Percentiles rank a stretch among this genome's conserved stretches.
Conservation (phyloP, 2,797 vertebrate genomes). For the Coracias cyanogaster region DNA sequence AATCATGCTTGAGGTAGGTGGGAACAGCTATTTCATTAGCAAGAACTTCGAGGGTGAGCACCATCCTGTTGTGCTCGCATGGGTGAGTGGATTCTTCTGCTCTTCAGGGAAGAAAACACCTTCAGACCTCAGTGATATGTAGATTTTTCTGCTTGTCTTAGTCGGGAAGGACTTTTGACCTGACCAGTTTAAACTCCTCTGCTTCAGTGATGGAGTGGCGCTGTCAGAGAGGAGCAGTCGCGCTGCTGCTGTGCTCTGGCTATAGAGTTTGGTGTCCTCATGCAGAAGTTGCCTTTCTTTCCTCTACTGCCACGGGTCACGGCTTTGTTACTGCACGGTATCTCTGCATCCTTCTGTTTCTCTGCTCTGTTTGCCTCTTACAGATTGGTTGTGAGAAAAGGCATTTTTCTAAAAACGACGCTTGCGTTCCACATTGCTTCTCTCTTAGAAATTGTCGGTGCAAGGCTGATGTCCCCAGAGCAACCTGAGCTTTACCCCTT, state of each 20-base stretch:
- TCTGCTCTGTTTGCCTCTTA: background rate
- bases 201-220: background rate
- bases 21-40: background rate
- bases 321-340: background rate
- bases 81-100: background rate
- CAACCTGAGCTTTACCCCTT: background rate
- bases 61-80: accelerated
- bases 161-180: background rate
- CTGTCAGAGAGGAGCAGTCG: background rate
- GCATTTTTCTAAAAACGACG: background rate
- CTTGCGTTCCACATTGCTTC: background rate
- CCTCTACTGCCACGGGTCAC: background rate
- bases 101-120: background rate
- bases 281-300: background rate
- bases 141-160: background rate
- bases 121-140: background rate
- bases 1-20: background rate
- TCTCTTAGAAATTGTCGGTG: background rate
- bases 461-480: background rate
- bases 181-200: background rate
- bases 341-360: background rate
- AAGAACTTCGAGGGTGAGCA: background rate
- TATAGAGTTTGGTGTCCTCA: accelerated
- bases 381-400: background rate
- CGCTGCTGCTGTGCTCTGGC: accelerated